Conservation (phyloP, 1,140 invertebrate genomes). For the Chymomyza costata region DNA sequence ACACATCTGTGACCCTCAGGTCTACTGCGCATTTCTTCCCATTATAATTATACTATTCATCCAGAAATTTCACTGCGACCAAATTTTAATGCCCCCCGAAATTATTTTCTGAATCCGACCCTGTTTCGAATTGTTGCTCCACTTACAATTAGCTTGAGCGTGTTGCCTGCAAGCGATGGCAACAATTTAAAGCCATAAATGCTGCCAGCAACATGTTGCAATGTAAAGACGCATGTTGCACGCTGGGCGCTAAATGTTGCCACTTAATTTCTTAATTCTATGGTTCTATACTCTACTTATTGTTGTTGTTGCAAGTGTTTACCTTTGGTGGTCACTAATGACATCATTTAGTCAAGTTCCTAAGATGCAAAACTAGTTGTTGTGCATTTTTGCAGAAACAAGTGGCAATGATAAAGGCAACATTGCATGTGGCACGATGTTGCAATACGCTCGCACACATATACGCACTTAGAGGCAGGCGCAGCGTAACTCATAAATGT, state of each 20-base stretch:
- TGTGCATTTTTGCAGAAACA: conserved; percentile 14
- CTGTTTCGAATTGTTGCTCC: conserved; percentile 44
- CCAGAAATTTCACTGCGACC: no score
- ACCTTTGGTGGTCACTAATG: no score
- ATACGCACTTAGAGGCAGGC: neutral
- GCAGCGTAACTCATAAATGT: conserved; percentile 65
- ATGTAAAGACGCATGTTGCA: neutral
- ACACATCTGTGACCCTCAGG: no score
- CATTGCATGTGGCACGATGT: conserved; percentile 45
- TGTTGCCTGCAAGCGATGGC: conserved; percentile 41
- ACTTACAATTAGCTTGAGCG: conserved; percentile 61
- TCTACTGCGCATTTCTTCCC: no score
- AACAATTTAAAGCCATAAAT: conserved; percentile 26
- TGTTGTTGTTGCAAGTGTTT: conserved; percentile 13
- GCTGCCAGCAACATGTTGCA: conserved; percentile 60
- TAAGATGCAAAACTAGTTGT: neutral
- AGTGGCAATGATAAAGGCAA: conserved; percentile 24
- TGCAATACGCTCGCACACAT: conserved; percentile 38
- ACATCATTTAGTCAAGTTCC: conserved; percentile 46
- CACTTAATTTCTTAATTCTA: conserved; percentile 65
- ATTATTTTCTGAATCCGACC: no score
- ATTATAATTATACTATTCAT: no score
- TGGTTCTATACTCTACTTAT: conserved; percentile 45
- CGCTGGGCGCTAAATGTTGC: conserved; percentile 52
- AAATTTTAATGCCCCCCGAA: no score